Evolutionary conservation across 2,797 vertebrate genomes (phyloP), one percentile per base, ranked within the genome.

Genomic region (Limnodromus scolopaceus): DNA sequence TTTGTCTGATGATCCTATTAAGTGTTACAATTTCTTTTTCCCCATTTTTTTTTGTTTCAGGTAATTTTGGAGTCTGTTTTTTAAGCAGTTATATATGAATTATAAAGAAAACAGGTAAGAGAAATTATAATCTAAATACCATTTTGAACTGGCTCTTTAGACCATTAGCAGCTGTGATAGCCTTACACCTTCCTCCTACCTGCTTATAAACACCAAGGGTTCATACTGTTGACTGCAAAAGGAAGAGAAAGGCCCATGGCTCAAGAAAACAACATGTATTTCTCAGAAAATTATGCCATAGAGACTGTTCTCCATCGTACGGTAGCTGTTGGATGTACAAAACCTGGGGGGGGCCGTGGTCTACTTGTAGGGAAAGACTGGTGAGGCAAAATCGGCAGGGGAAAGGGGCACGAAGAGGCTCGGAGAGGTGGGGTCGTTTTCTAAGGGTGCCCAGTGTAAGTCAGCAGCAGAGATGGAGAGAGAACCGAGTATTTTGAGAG

Each of bases 1-100:
- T 87, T 92, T 96, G 65, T 76, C 78, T 96, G 91, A 90, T 85
- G 84, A 84, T 94, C 76, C 84, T 68, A 80, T 87, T 90, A 96
- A 90, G 38, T 69, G 41, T 91, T 81, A 64, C 45, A 65, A 41
- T 92, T 91, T 83, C 43, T 84, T 87, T 63, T 74, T 57, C 76
- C 34, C 38, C 5, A 1, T 20, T 46, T 48, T 57, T 80, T 19
- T 85, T 93, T 74, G 70, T 94, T 94, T 94, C 88, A 91, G 92
- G 93, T 91, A 85, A 94, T 94, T 89, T 91, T 36, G 13, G 48
- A 87, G 39, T 55, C 30, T 60, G 38, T 71, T 96, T 92, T 93
- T 94, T 90, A 91, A 90, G 77, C 81, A 89, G n/a, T 85, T 95
- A 88, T 20, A 41, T 43, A 58, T 55, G 55, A 95, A 82, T 97